Evolutionary conservation across 2,797 vertebrate genomes (phyloP).

Genomic region (Typhlichthys subterraneus): DNA sequence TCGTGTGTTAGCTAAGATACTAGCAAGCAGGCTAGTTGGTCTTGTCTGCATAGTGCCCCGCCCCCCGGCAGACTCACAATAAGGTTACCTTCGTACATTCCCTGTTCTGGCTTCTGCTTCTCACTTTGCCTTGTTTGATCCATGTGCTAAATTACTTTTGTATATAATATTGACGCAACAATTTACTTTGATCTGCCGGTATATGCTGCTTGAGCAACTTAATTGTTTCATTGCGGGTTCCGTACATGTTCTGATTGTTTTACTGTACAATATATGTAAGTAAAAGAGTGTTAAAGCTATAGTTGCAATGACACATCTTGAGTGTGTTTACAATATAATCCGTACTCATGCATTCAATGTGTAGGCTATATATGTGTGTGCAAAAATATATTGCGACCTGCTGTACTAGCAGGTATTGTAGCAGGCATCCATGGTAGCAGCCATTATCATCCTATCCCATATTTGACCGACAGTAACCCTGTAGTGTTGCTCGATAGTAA

Average conservation of each 20-base stretch:
- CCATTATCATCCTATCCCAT: neutral
- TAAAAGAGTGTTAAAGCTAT: too few species aligned
- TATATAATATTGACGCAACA: neutral
- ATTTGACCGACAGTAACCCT: conserved; percentile 78
- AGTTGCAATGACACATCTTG: too few species aligned
- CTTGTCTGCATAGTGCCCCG: conserved; percentile 50
- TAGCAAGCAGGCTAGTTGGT: conserved; percentile 22
- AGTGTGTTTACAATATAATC: too few species aligned
- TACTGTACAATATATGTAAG: too few species aligned
- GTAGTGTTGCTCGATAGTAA: conserved; percentile 81
- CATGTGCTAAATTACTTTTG: neutral
- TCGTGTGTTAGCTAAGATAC: conserved; percentile 6
- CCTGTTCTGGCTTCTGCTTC: conserved; percentile 35
- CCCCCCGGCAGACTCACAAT: conserved; percentile 50
- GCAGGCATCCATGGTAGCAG: neutral
- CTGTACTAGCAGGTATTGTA: too few species aligned
- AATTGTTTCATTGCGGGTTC: neutral
- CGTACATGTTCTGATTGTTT: too few species aligned
- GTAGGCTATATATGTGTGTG: too few species aligned
- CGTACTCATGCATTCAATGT: too few species aligned
- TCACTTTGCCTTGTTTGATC: conserved; percentile 42
- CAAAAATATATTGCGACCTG: neutral
- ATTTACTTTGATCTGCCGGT: neutral
- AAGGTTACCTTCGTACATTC: conserved; percentile 78
- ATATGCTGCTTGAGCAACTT: neutral